A percentile compares a stretch with the other conserved stretches of the same genome.
phyloP scores from a whole-genome alignment of 2,113 vertebrate species.

The Erythrolamprus reginae region DNA sequence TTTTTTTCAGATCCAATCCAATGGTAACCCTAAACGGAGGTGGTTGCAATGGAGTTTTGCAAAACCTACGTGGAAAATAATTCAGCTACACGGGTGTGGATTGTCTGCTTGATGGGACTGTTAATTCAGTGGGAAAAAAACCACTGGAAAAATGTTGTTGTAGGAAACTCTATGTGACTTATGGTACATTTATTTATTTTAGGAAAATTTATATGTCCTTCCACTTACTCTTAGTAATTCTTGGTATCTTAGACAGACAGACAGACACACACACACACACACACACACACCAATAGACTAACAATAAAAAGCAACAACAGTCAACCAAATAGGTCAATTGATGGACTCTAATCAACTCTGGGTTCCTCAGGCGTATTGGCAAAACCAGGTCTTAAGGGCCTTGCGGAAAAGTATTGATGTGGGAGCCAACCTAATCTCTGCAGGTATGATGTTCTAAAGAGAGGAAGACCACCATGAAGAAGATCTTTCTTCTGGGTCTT shows the following conservation, averaged over 20 bases:
- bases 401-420: too few relatives aligned
- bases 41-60: not conserved
- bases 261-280: not conserved
- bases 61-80: not conserved
- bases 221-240: too few relatives aligned
- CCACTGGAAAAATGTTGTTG: not conserved
- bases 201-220: too few relatives aligned
- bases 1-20: not conserved
- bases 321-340: too few relatives aligned
- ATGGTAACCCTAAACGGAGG: not conserved
- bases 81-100: not conserved
- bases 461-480: too few relatives aligned
- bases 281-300: not conserved
- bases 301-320: not conserved
- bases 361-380: too few relatives aligned
- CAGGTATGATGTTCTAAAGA: not conserved
- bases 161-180: not conserved
- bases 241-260: too few relatives aligned
- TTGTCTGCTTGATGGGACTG: conserved; percentile 45
- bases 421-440: not conserved
- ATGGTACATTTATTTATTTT: not conserved
- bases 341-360: too few relatives aligned
- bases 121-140: conserved; percentile 29
- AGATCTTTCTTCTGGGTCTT: too few relatives aligned
- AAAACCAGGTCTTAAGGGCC: too few relatives aligned